Evolutionary conservation across 2,888 invertebrate genomes (phyloP).

Genomic region (Crossocerus cetratus): DNA sequence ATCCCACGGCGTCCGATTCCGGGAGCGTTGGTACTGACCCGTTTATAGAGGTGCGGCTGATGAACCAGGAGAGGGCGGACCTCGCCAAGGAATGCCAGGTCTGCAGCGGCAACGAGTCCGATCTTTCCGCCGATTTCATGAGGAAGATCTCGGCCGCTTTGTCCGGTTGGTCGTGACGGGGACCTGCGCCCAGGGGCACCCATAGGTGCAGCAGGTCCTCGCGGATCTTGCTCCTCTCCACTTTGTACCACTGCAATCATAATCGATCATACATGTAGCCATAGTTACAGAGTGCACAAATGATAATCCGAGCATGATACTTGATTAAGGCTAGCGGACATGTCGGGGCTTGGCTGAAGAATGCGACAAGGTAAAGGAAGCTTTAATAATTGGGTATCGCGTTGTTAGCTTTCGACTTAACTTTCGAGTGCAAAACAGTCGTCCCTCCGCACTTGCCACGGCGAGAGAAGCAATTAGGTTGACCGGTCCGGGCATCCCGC

Average conservation of each 20-base stretch:
- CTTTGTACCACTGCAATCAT: constrained; percentile 84
- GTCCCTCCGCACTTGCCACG: neutral
- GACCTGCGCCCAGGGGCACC: constrained; percentile 80
- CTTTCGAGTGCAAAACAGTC: constrained; percentile 55
- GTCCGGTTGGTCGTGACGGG: constrained; percentile 78
- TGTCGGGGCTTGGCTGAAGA: too few species aligned
- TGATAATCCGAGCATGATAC: constrained; percentile 12
- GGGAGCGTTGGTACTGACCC: constrained; percentile 86
- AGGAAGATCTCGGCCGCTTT: constrained; percentile 87
- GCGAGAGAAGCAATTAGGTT: constrained; percentile 56
- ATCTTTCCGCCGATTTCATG: constrained; percentile 86
- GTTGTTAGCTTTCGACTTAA: constrained; percentile 41
- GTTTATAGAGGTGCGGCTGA: constrained; percentile 97
- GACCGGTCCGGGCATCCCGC: too few species aligned
- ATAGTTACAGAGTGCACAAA: neutral
- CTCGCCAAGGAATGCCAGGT: constrained; percentile 93
- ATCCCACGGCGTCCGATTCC: too few species aligned
- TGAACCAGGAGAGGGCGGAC: constrained; percentile 91
- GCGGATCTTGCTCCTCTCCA: constrained; percentile 80
- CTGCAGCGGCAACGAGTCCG: constrained; percentile 92
- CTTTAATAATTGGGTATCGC: constrained; percentile 54
- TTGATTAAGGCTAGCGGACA: constrained; percentile 46
- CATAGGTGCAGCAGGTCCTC: constrained; percentile 80
- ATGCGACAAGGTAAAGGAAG: constrained; percentile 36
- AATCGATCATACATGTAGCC: neutral